A percentile compares a stretch with the other conserved stretches of the same genome.
Conservation (phyloP, 1,140 invertebrate species). For the Drosophila serrata region DNA sequence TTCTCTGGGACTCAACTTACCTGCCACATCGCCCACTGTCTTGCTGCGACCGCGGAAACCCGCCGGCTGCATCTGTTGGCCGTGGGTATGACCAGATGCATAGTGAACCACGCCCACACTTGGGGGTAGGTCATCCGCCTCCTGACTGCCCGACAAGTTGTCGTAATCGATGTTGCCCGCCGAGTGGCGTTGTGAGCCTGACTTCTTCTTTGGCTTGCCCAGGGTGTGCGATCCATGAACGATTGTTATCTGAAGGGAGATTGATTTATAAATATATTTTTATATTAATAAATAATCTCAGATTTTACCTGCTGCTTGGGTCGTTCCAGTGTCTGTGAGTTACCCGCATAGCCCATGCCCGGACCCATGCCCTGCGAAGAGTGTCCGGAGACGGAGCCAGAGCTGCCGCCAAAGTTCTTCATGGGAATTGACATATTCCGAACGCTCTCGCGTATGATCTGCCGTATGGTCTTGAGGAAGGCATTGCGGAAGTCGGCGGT, state of each 20-base stretch:
- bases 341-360: conserved; percentile 83
- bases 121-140: conserved; percentile 85
- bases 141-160: conserved; percentile 88
- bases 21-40: conserved; percentile 93
- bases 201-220: conserved; percentile 90
- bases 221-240: conserved; percentile 90
- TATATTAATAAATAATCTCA: neutral
- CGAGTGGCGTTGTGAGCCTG: conserved; percentile 93
- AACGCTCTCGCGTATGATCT: conserved; percentile 98
- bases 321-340: conserved; percentile 87
- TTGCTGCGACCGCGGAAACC: conserved; percentile 94
- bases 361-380: conserved; percentile 63
- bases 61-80: conserved; percentile 80
- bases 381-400: conserved; percentile 76
- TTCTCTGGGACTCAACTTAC: conserved; percentile 85
- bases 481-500: conserved; percentile 97
- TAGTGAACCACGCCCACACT: conserved; percentile 80
- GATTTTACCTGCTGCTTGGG: conserved; percentile 86
- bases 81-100: conserved; percentile 62
- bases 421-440: conserved; percentile 97
- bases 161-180: conserved; percentile 95
- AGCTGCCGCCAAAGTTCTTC: conserved; percentile 88
- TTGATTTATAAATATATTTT: neutral
- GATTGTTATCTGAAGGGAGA: conserved; percentile 86
- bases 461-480: conserved; percentile 97